These are phyloP conservation scores for Toxotes chatareus DNA, from an alignment of 2,113 vertebrate genomes.

Conservation along the genomic window DNA sequence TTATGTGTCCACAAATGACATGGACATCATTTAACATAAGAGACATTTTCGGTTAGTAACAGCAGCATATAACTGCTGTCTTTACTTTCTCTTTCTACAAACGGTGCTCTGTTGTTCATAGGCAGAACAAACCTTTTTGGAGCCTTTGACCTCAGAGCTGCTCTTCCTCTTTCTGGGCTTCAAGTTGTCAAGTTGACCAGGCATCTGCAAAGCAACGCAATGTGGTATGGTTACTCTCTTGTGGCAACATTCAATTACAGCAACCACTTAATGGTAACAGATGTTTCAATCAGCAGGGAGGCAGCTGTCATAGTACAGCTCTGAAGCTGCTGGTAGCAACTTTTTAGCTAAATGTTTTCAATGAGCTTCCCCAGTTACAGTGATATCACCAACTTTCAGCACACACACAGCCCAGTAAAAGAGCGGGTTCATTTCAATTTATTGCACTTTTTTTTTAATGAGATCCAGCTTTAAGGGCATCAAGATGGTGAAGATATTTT, in stretches of 20 bases:
- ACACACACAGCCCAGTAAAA: neutral
- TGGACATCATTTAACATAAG: too few relatives aligned
- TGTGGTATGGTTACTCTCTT: neutral
- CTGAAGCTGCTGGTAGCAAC: neutral
- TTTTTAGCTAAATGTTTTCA: neutral
- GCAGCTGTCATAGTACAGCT: constrained; percentile 6
- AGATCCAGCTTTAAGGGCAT: neutral
- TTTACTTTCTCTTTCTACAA: neutral
- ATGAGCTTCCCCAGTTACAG: neutral
- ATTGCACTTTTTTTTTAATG: neutral
- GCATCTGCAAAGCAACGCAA: constrained; percentile 63
- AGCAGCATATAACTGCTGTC: too few relatives aligned
- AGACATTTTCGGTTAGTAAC: too few relatives aligned
- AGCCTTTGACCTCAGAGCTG: constrained; percentile 53
- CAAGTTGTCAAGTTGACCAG: constrained; percentile 68
- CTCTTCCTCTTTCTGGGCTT: constrained; percentile 80
- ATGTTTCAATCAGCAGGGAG: constrained; percentile 4
- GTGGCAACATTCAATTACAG: neutral
- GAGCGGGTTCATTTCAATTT: neutral
- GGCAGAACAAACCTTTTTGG: constrained; percentile 69
- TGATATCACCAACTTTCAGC: neutral
- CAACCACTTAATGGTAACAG: neutral
- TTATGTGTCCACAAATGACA: neutral
- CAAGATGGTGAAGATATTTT: neutral
- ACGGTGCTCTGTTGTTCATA: neutral